These are phyloP conservation scores for Montipora foliosa DNA, from an alignment of 64 coral and sea anemone species.

Conservation along the genomic window DNA sequence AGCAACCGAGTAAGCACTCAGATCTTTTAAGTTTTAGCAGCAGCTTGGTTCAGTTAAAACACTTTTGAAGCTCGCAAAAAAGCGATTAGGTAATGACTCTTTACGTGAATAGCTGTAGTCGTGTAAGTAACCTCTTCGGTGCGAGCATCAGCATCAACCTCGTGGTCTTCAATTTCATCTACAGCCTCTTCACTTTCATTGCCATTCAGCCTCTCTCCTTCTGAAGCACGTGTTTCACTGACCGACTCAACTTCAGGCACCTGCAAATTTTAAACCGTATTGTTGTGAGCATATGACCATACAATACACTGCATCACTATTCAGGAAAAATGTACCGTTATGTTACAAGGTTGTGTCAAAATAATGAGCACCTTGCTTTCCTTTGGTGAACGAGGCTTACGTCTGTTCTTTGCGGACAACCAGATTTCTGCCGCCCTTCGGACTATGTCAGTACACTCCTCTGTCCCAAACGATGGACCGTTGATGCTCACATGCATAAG, in stretches of 20 bases:
- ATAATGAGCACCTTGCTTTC: neutral
- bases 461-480: neutral
- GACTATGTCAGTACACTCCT: constrained; percentile 38
- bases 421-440: constrained; percentile 48
- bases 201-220: constrained; percentile 45
- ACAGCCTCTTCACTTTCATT: constrained; percentile 40
- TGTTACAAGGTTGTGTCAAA: too few relatives aligned
- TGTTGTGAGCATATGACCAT: too few relatives aligned
- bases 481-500: constrained; percentile 4
- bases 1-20: constrained; percentile 73
- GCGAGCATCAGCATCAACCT: constrained; percentile 58
- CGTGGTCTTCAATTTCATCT: constrained; percentile 49
- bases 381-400: constrained; percentile 46
- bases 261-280: constrained; percentile 49
- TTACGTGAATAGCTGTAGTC: constrained; percentile 63
- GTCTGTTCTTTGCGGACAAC: constrained; percentile 46
- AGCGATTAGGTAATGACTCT: constrained; percentile 76
- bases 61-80: constrained; percentile 74
- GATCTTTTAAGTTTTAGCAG: constrained; percentile 74
- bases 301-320: too few relatives aligned
- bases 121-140: constrained; percentile 43
- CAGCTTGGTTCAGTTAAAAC: constrained; percentile 73
- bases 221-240: constrained; percentile 53
- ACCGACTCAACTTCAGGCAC: constrained; percentile 48
- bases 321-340: too few relatives aligned